A percentile compares a stretch with the other conserved stretches of the same genome.
Conservation (phyloP, 2,888 invertebrate genomes). For the Parnassius apollo region DNA sequence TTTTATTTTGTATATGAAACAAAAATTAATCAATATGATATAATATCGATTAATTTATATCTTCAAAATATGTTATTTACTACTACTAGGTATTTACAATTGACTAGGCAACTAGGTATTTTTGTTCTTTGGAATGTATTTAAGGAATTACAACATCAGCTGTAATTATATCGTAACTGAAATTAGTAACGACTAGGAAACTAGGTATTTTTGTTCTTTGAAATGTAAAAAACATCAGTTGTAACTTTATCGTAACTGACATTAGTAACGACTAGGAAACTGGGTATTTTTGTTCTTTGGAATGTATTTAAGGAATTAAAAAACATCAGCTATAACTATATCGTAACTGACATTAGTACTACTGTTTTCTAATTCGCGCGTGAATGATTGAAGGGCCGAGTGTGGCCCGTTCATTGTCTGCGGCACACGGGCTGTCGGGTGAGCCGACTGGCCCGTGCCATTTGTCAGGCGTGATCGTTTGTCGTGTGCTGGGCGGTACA, state of each 20-base stretch:
- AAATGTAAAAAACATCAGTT: too few species aligned
- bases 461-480: conserved; percentile 68
- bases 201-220: too few species aligned
- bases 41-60: too few species aligned
- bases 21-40: too few species aligned
- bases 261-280: not conserved
- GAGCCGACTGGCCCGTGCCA: conserved; percentile 46
- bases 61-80: too few species aligned
- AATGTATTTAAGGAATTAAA: too few species aligned
- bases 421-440: conserved; percentile 50
- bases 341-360: conserved; percentile 30
- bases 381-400: conserved; percentile 56
- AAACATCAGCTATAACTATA: conserved; percentile 19
- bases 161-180: conserved; percentile 33
- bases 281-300: too few species aligned
- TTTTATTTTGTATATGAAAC: too few species aligned
- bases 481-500: conserved; percentile 61
- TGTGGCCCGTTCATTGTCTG: conserved; percentile 59
- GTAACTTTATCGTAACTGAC: conserved; percentile 35
- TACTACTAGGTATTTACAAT: too few species aligned
- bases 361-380: conserved; percentile 44
- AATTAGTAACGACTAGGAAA: conserved; percentile 2
- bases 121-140: too few species aligned
- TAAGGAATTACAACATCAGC: too few species aligned
- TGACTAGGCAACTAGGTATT: too few species aligned